Conservation (phyloP, 2,113 vertebrate species). For the Bujurquina vittata region DNA sequence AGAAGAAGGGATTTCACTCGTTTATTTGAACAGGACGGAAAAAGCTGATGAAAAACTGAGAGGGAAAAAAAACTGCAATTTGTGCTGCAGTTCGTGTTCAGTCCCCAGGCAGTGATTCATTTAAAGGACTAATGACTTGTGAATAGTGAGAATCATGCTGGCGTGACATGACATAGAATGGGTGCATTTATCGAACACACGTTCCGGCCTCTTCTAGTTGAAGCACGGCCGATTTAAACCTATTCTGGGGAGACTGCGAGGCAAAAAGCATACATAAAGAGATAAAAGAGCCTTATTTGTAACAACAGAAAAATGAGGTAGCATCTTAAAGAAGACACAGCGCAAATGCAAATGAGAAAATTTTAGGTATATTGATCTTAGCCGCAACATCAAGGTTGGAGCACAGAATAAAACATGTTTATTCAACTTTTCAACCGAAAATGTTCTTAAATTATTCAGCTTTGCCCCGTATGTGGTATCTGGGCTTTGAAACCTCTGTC, state of each 20-base stretch:
- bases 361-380: constrained; percentile 42
- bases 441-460: constrained; percentile 71
- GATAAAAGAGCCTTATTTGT: not conserved
- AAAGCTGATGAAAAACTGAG: constrained; percentile 36
- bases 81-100: constrained; percentile 9
- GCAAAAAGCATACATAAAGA: not conserved
- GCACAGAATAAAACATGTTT: constrained; percentile 54
- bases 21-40: constrained; percentile 53
- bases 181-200: constrained; percentile 27
- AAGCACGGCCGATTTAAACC: not conserved
- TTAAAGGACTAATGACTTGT: constrained; percentile 61
- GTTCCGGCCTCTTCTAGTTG: not conserved
- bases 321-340: constrained; percentile 5
- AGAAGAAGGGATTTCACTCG: constrained; percentile 82
- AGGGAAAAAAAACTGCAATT: constrained; percentile 23
- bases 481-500: constrained; percentile 69
- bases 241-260: not conserved
- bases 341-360: constrained; percentile 9
- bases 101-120: constrained; percentile 54
- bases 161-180: constrained; percentile 31
- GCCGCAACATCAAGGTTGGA: constrained; percentile 15
- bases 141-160: constrained; percentile 53
- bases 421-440: constrained; percentile 66
- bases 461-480: constrained; percentile 60
- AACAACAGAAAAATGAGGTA: constrained; percentile 7